Conservation (phyloP, 2,888 invertebrate genomes). For the Drosophila neoperkinsi region DNA sequence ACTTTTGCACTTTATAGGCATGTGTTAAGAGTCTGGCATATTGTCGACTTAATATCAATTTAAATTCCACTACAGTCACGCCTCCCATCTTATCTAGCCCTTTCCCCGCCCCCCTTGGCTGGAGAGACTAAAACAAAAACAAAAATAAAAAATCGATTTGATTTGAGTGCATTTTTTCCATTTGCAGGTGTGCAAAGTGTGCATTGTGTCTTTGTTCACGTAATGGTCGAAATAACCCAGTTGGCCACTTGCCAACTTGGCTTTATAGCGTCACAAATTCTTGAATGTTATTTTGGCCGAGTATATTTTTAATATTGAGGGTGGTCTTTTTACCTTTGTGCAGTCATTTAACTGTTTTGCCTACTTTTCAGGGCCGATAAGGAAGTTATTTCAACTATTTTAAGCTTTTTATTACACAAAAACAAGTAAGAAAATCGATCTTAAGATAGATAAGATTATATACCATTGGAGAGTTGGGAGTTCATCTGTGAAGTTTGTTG, state of each 20-base stretch:
- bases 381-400: neutral
- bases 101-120: neutral
- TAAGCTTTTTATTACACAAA: neutral
- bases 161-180: slow-evolving; percentile 35
- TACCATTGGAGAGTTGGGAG: neutral
- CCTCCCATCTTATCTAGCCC: slow-evolving; percentile 1
- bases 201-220: slow-evolving; percentile 30
- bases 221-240: slow-evolving; percentile 62
- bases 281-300: neutral
- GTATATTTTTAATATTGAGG: slow-evolving; percentile 1
- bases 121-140: slow-evolving; percentile 13
- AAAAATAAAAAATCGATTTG: slow-evolving; percentile 62
- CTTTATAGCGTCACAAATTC: slow-evolving; percentile 9
- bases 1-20: slow-evolving; percentile 23
- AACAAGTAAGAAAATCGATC: neutral
- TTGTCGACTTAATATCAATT: slow-evolving; percentile 20
- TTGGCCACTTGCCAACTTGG: slow-evolving; percentile 61
- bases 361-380: slow-evolving; percentile 62
- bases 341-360: slow-evolving; percentile 33
- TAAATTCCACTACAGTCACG: slow-evolving; percentile 48
- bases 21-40: neutral
- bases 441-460: neutral
- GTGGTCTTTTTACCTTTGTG: slow-evolving; percentile 15
- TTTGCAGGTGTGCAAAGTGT: slow-evolving; percentile 28
- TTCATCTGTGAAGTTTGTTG: neutral